phyloP scores from a whole-genome alignment of 2,797 vertebrate genomes.

The Phoeniculus purpureus region DNA sequence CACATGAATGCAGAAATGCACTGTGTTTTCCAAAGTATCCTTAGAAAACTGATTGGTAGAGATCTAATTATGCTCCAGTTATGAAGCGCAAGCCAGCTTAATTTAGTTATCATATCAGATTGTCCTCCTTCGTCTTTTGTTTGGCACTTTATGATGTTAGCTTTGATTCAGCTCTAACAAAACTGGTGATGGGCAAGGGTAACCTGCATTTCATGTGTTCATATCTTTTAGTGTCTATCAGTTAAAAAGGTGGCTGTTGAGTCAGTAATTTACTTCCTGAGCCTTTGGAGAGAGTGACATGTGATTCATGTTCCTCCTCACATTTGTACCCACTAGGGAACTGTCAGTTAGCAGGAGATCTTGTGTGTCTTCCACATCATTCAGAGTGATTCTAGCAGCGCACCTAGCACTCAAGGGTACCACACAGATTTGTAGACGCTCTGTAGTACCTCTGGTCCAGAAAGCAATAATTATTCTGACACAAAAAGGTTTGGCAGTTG shows the following conservation, averaged over 20 bases:
- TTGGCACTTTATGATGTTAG: not conserved
- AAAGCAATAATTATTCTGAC: not conserved
- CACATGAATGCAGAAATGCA: not conserved
- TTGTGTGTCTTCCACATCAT: not conserved
- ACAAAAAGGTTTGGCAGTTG: not conserved
- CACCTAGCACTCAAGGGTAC: not conserved
- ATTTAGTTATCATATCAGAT: not conserved
- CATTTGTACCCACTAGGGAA: not conserved
- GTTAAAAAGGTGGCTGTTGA: not conserved
- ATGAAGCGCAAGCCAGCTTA: not conserved
- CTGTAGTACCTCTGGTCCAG: not conserved
- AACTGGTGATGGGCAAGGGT: not conserved
- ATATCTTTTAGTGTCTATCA: rapidly evolving
- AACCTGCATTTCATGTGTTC: not conserved
- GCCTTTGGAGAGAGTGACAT: not conserved
- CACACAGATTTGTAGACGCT: not conserved
- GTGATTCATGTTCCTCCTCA: not conserved
- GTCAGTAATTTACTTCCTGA: not conserved
- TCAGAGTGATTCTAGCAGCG: not conserved
- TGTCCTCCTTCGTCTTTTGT: not conserved
- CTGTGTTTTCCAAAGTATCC: not conserved
- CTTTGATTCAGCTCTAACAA: not conserved
- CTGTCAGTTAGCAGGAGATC: not conserved
- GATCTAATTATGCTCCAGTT: not conserved
- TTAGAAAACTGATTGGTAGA: not conserved